Base-by-base conservation (phyloP, 2,888 invertebrate genomes). In the Andrena trimmerana region DNA sequence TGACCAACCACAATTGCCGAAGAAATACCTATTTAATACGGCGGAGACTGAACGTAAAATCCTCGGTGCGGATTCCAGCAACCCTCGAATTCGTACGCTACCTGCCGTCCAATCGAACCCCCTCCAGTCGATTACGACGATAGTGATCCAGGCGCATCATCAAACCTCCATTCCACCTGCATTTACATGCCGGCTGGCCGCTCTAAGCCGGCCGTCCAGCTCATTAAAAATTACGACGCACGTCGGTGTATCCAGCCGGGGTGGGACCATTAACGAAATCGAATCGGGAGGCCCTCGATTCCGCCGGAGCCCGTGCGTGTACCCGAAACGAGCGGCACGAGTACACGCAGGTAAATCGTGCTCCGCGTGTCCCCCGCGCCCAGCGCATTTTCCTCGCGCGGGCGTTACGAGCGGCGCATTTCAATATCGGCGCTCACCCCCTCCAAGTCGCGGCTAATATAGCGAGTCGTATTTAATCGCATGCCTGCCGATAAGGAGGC, bases 161-260 rank as follows among this genome's bases (percentile, higher is more conserved):
- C 82, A 24, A 74, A 76, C 67, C 48, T 70, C 78, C 63, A 75
- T 83, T 78, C 52, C 67, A 29, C 8, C 33, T 33, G 71, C 80
- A 88, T 88, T 88, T 85, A 83, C 78, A 82, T 77, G 73, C 71
- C 80, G 52, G 52, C 42, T 59, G 78, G 20, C 62, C 42, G 24
- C 74, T 65, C 83, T 79, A 79, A 86, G 80, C 81, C 81, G 71
- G 65, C 62, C 74, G 75, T 65, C 57, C 76, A 13, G 67, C 78
- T 88, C 79, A 79, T 88, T 88, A 88, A 88, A 88, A 88, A 88
- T 88, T 88, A 88, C 88, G 81, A 88, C 88, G 57, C 57, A 79
- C 74, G 60, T 50, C 54, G 48, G 63, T 62, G 77, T 68, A 73
- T 57, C 54, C 42, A 57, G 50, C 59, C n/a, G 24, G 42, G 42